Base-by-base conservation (phyloP, 2,797 vertebrate species). In the Urosaurus nigricauda region DNA sequence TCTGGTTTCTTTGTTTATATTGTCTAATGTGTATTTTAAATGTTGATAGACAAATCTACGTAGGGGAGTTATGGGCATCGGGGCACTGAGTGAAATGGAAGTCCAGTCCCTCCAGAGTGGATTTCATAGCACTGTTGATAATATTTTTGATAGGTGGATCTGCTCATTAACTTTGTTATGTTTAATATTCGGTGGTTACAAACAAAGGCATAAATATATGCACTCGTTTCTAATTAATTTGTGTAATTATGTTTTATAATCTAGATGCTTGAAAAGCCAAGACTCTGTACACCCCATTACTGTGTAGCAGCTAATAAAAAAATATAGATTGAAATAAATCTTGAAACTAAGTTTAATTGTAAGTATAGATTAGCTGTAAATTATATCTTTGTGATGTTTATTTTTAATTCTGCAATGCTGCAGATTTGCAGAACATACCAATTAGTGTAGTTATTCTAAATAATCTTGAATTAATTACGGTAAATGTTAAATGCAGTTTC, bases 321-420 rank as follows among this genome's bases (percentile, higher is more conserved):
- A 93, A 91, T 97, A 97, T 96, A 96, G 95, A 94, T 96, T 95
- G 96, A 97, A 97, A 97, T 97, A 97, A 91, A 96, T 96, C 96
- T 96, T 95, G 93, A 96, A 97, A 95, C 92, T 94, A 92, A 95
- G 93, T 96, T 96, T 94, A 96, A 35, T 97, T 96, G 96, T 97
- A 97, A 96, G 94, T 97, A 97, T 96, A 95, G 96, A 96, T 96
- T 96, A 96, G 95, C 94, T 96, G 95, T 96, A 97, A 97, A 95
- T 97, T 94, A 95, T 97, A 95, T 96, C 96, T 97, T 96, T 96
- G 96, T 97, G 95, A 93, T 96, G 96, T 97, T 97, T 97, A 96
- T 97, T 97, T 97, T 97, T 96, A 97, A 97, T 97, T 97, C 96
- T 97, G 97, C 97, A 96, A 40, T 95, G 94, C 95, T 97, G 96